Base-by-base conservation (phyloP, 2,888 invertebrate genomes). In the Gari tellinella region DNA sequence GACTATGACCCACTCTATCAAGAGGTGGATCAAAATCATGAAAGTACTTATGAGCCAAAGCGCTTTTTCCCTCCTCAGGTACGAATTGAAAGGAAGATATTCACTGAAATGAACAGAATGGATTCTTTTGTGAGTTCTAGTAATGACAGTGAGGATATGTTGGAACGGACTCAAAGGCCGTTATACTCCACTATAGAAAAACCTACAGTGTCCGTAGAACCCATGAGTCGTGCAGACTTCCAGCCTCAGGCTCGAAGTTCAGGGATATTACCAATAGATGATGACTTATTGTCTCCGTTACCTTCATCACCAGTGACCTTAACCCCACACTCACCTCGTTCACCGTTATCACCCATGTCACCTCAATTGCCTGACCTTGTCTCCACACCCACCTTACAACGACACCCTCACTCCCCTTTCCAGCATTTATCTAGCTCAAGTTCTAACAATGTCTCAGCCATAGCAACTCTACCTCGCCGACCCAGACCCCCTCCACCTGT, bases 321-420 rank as follows among this genome's bases (percentile, higher is more conserved):
- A 26, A 90, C 90, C 51, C 91, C 92, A 7, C 86, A 90, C 68
- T 91, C 90, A 74, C 90, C 92, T 8, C 63, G 77, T 26, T 75
- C 72, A 48, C 67, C 85, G 81, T 57, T 67, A 26, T 82, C 84
- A 41, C 82, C 87, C n/a, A 62, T 49, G 56, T 57, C 66, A 31
- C 85, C 87, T 49, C 80, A 80, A 61, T 69, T 82, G 26, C 85
- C 85, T 7, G 73, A 82, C 38, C 69, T 83, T 41, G 79, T 84
- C 41, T 83, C 84, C 25, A 84, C 85, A 66, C 87, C 90, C 2
- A 84, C 89, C 14, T 53, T 63, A 46, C 45, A 80, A 52, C 55
- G 67, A 49, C 60, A 26, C 23, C 45, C 55, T 43, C 53, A 72
- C 38, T 12, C 45, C 49, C 61, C 64, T 14, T 45, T 37, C 31